A percentile compares a stretch with the other conserved stretches of the same genome.
These are phyloP conservation scores for Anguilla obscura DNA, from an alignment of 2,797 vertebrate genomes.

Conservation along the genomic window DNA sequence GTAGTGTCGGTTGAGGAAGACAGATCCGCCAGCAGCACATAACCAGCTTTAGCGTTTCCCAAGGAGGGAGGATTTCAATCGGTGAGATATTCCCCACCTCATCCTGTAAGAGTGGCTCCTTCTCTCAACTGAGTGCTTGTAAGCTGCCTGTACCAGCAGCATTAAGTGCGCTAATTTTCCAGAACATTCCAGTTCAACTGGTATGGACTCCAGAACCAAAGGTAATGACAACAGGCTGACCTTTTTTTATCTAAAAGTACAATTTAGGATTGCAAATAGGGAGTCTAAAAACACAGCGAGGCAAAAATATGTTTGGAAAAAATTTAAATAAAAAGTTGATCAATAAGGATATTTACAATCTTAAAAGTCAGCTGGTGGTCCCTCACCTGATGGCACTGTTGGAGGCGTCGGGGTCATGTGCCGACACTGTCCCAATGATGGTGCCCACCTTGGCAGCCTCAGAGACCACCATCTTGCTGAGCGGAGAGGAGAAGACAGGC, in stretches of 20 bases:
- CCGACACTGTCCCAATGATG: slow-evolving; percentile 86
- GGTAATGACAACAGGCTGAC: not conserved
- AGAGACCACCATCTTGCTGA: slow-evolving; percentile 85
- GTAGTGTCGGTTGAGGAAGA: not conserved
- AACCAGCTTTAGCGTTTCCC: not conserved
- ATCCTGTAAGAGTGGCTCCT: not conserved
- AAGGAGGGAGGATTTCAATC: not conserved
- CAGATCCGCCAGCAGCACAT: not conserved
- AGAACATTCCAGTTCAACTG: not conserved
- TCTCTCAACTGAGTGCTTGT: not conserved
- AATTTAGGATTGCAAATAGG: not conserved
- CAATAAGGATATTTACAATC: not conserved
- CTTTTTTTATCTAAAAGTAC: not conserved
- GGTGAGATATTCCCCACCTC: not conserved
- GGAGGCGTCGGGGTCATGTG: slow-evolving; percentile 87
- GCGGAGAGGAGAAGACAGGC: slow-evolving; percentile 76
- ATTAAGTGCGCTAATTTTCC: not conserved
- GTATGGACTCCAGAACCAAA: not conserved
- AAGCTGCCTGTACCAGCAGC: not conserved
- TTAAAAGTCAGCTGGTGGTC: not conserved
- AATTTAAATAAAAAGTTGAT: not conserved
- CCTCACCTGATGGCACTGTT: slow-evolving; percentile 85
- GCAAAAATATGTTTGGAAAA: not conserved
- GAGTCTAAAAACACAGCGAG: not conserved
- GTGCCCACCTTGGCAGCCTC: slow-evolving; percentile 88